These are phyloP conservation scores for Argyrosomus japonicus DNA, from an alignment of 2,113 vertebrate species.

Conservation along the genomic window DNA sequence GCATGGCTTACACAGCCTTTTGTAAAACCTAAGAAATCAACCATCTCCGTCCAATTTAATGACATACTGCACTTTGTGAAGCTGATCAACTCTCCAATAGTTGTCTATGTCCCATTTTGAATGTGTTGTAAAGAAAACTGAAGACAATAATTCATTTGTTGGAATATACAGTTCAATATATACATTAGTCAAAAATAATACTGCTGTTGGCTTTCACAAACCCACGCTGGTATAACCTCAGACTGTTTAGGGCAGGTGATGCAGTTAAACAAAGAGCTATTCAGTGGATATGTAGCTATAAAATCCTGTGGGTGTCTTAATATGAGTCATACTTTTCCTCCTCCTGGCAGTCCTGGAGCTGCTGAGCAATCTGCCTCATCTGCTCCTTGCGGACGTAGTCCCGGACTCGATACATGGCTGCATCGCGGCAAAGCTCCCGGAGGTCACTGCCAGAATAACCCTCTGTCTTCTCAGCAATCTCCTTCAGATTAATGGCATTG, in stretches of 20 bases:
- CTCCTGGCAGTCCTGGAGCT: constrained; percentile 76
- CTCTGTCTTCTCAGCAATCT: constrained; percentile 83
- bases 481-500: constrained; percentile 83
- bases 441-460: constrained; percentile 87
- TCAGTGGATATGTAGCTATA: constrained; percentile 6
- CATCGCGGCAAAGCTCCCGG: constrained; percentile 85
- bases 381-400: constrained; percentile 87
- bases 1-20: constrained; percentile 25
- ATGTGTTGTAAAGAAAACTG: background rate
- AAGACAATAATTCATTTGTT: background rate
- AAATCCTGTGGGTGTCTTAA: constrained; percentile 42
- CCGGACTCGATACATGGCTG: constrained; percentile 84
- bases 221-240: constrained; percentile 16
- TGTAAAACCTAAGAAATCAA: constrained; percentile 15
- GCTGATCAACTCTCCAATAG: background rate
- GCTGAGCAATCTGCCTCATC: constrained; percentile 84
- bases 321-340: constrained; percentile 78
- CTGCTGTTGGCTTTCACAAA: background rate
- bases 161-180: background rate
- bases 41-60: constrained; percentile 2
- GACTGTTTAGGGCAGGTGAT: constrained; percentile 9
- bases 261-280: constrained; percentile 8
- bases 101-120: background rate
- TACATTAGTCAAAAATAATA: constrained; percentile 6
- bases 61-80: constrained; percentile 2